phyloP scores from a whole-genome alignment of 2,113 vertebrate species.

The Dasypus novemcinctus region DNA sequence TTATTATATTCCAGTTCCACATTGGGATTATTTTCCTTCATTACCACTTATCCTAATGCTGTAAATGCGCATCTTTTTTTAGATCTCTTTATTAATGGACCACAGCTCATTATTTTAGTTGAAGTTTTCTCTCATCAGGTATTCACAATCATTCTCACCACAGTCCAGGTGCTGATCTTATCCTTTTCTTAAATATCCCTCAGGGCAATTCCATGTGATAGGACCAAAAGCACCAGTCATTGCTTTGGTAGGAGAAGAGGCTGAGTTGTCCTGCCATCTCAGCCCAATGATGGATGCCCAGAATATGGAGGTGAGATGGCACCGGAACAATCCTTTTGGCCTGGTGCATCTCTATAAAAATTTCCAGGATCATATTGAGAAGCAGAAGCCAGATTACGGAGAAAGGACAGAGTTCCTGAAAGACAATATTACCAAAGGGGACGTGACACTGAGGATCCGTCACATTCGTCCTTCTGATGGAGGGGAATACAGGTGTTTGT shows the following conservation, averaged over 20 bases:
- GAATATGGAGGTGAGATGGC: constrained; percentile 29
- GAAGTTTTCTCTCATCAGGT: too few relatives aligned
- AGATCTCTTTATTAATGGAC: too few relatives aligned
- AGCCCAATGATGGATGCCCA: too few relatives aligned
- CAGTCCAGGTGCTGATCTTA: accelerated
- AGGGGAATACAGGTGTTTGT: constrained; percentile 21
- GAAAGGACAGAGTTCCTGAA: constrained; percentile 15
- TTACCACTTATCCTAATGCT: too few relatives aligned
- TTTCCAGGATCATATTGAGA: not conserved
- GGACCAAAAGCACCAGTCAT: not conserved
- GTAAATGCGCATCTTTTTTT: too few relatives aligned
- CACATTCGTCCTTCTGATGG: not conserved
- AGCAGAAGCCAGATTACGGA: not conserved
- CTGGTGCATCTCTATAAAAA: not conserved
- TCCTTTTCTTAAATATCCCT: not conserved
- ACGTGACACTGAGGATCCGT: constrained; percentile 18
- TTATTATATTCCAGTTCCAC: too few relatives aligned
- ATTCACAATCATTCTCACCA: not conserved
- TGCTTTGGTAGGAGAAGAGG: not conserved
- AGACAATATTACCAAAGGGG: constrained; percentile 22
- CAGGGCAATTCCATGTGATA: constrained; percentile 25
- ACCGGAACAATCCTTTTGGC: not conserved
- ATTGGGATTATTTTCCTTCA: too few relatives aligned
- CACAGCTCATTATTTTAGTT: too few relatives aligned
- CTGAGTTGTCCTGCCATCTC: not conserved